A percentile compares a stretch with the other conserved stretches of the same genome.
These are phyloP conservation scores for Orgyia antiqua DNA, from an alignment of 2,888 invertebrate species.

Conservation along the genomic window DNA sequence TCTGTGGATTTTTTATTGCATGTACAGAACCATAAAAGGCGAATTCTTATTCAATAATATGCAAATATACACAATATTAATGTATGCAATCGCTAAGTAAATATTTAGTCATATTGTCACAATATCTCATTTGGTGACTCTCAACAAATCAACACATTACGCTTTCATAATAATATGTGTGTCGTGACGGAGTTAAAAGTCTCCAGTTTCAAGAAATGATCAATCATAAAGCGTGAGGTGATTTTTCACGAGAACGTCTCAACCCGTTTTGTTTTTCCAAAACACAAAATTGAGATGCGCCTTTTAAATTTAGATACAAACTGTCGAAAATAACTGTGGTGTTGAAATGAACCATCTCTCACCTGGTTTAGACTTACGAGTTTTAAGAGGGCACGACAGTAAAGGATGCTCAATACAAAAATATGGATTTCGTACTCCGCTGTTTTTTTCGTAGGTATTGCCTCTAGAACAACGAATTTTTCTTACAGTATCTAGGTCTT, in stretches of 20 bases:
- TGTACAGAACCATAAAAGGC: too few species aligned
- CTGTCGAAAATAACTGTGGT: constrained; percentile 51
- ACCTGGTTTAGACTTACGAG: constrained; percentile 42
- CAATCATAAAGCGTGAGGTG: constrained; percentile 70
- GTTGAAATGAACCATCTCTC: constrained; percentile 56
- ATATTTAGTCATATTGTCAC: constrained; percentile 37
- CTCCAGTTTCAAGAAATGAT: constrained; percentile 68
- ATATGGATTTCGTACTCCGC: too few species aligned
- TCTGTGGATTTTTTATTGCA: too few species aligned
- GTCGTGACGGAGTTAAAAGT: constrained; percentile 19
- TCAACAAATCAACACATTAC: constrained; percentile 67
- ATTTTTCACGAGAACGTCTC: constrained; percentile 64
- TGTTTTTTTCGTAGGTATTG: too few species aligned
- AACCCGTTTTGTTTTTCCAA: constrained; percentile 65
- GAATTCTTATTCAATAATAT: constrained; percentile 1
- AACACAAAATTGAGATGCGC: constrained; percentile 52
- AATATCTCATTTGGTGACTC: constrained; percentile 50
- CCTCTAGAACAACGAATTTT: too few species aligned
- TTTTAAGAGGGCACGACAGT: too few species aligned
- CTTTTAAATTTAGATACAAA: constrained; percentile 55
- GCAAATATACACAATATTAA: constrained; percentile 14
- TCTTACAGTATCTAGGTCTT: too few species aligned
- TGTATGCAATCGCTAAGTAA: constrained; percentile 28
- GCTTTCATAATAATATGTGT: constrained; percentile 40
- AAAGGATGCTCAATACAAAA: too few species aligned